These are phyloP conservation scores for Serilophus lunatus DNA, from an alignment of 2,113 vertebrate genomes.

Conservation along the genomic window DNA sequence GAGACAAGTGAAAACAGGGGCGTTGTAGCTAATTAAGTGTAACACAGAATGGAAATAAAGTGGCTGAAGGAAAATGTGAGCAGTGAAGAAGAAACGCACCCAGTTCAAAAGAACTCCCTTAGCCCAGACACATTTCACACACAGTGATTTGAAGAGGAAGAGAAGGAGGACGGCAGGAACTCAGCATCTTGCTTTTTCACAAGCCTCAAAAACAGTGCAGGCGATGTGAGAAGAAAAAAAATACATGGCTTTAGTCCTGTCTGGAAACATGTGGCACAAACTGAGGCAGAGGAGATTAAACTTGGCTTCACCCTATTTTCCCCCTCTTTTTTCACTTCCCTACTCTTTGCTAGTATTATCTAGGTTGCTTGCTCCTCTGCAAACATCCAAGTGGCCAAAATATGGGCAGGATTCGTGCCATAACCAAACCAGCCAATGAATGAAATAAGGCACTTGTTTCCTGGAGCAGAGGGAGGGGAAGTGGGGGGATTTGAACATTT, in stretches of 20 bases:
- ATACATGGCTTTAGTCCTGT: not conserved
- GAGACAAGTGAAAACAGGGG: not conserved
- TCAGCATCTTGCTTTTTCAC: not conserved
- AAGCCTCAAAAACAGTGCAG: not conserved
- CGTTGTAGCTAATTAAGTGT: not conserved
- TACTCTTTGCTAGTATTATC: not conserved
- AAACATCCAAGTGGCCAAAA: conserved; percentile 37
- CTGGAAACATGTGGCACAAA: not conserved
- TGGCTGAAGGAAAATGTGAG: not conserved
- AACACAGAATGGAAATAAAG: not conserved
- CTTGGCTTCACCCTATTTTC: not conserved
- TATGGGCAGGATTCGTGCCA: conserved; percentile 25
- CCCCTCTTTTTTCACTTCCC: not conserved
- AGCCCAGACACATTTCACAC: not conserved
- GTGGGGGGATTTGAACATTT: not conserved
- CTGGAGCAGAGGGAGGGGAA: not conserved
- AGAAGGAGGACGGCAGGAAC: not conserved
- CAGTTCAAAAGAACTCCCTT: not conserved
- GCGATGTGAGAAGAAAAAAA: not conserved
- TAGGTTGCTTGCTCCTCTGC: not conserved
- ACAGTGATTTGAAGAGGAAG: not conserved
- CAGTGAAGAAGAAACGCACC: not conserved
- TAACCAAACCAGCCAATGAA: conserved; percentile 16
- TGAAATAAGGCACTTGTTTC: conserved; percentile 48
- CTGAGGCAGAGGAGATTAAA: not conserved